Conservation (phyloP, 2,888 invertebrate species). For the Trichopria drosophilae region DNA sequence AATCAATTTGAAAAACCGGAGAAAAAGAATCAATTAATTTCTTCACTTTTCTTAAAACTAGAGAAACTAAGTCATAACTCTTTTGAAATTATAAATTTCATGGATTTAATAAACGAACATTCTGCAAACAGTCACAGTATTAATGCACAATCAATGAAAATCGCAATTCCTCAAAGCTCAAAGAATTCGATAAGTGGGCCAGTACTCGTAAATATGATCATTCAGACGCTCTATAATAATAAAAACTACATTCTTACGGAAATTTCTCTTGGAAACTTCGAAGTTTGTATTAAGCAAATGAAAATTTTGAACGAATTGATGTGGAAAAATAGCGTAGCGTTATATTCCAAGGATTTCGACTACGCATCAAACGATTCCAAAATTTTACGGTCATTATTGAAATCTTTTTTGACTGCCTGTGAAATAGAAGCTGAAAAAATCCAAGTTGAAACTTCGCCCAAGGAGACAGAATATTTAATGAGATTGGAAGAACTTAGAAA, state of each 20-base stretch:
- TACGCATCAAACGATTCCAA: conserved; percentile 48
- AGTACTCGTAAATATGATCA: conserved; percentile 39
- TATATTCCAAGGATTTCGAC: conserved; percentile 59
- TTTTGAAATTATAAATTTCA: conserved; percentile 37
- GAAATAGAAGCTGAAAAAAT: no score
- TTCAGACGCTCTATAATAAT: conserved; percentile 18
- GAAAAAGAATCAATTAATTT: conserved; percentile 35
- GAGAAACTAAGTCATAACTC: conserved; percentile 39
- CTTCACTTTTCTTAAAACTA: conserved; percentile 40
- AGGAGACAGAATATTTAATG: conserved; percentile 23
- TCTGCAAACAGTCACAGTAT: conserved; percentile 38
- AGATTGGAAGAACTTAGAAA: conserved; percentile 33
- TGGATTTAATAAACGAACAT: not conserved
- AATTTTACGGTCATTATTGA: conserved; percentile 37
- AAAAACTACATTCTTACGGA: conserved; percentile 46
- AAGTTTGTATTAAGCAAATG: conserved; percentile 60
- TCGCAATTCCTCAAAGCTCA: not conserved
- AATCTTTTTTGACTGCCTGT: conserved; percentile 36
- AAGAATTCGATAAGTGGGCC: conserved; percentile 31
- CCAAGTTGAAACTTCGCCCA: conserved; percentile 14
- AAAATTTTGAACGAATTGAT: conserved; percentile 61
- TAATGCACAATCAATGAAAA: conserved; percentile 23
- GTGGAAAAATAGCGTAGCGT: conserved; percentile 66
- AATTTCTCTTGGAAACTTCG: conserved; percentile 61
- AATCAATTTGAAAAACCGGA: conserved; percentile 22